A percentile compares a stretch with the other conserved stretches of the same genome.
Evolutionary conservation across 2,113 vertebrate genomes (phyloP).

Genomic region (Podarcis cretensis): DNA sequence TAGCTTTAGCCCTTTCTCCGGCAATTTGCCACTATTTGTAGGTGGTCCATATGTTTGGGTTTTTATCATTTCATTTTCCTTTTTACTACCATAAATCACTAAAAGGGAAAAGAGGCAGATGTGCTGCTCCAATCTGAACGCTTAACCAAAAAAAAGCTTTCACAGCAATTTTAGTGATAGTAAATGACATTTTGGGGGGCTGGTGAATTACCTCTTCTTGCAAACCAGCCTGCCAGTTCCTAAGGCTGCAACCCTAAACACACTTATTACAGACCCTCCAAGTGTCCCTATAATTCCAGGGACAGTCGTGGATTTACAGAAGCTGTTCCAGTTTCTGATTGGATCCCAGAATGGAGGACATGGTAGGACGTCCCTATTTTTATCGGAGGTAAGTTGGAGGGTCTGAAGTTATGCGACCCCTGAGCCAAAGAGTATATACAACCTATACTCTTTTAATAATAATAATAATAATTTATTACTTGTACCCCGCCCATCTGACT

Average conservation of each 20-base stretch:
- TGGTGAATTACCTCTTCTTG: background rate
- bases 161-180: background rate
- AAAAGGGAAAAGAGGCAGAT: background rate
- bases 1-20: background rate
- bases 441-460: background rate
- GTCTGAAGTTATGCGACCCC: too few species aligned
- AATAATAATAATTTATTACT: too few species aligned
- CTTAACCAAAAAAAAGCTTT: background rate
- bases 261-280: background rate
- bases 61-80: constrained; percentile 2
- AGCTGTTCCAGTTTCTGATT: too few species aligned
- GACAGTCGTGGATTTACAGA: too few species aligned
- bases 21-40: background rate
- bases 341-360: too few species aligned
- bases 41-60: background rate
- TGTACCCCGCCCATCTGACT: too few species aligned
- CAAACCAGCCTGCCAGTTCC: background rate
- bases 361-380: too few species aligned
- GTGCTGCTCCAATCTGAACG: background rate
- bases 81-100: constrained; percentile 30
- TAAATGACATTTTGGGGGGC: constrained; percentile 1
- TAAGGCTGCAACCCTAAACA: background rate
- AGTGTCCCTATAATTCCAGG: too few species aligned
- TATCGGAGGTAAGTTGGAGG: too few species aligned
- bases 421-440: background rate